These are phyloP conservation scores for Drosophila sordidapex DNA, from an alignment of 2,888 invertebrate genomes.

Conservation along the genomic window DNA sequence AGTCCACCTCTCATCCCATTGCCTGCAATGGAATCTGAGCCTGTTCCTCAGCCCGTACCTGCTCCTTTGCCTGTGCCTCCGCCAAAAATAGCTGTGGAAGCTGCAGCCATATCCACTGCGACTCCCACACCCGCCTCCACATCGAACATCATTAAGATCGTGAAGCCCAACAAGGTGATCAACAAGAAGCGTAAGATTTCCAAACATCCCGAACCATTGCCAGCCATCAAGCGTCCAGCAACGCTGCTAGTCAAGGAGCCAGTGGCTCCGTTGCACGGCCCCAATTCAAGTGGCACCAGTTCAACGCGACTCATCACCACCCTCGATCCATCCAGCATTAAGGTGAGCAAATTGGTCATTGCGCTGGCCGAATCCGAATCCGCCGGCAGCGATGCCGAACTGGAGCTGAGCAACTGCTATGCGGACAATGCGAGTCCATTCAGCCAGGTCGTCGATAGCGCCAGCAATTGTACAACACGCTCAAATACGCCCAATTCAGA, in stretches of 20 bases:
- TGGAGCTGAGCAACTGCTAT: constrained; percentile 58
- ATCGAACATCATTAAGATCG: constrained; percentile 72
- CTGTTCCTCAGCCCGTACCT: background rate
- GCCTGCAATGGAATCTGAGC: background rate
- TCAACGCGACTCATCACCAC: constrained; percentile 77
- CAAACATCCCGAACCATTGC: constrained; percentile 1
- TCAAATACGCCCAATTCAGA: constrained; percentile 71
- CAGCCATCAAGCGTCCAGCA: constrained; percentile 50
- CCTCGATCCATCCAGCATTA: constrained; percentile 70
- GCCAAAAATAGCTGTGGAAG: background rate
- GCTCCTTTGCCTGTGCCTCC: constrained; percentile 2
- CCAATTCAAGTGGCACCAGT: constrained; percentile 12
- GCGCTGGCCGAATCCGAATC: constrained; percentile 70
- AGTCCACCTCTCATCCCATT: background rate
- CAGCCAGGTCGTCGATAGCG: constrained; percentile 79
- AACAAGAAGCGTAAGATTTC: constrained; percentile 72
- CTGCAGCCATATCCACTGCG: background rate
- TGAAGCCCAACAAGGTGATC: constrained; percentile 84
- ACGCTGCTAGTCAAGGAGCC: constrained; percentile 58
- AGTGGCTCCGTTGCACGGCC: constrained; percentile 33
- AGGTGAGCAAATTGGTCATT: constrained; percentile 80
- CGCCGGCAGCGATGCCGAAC: constrained; percentile 76
- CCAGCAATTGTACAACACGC: constrained; percentile 70
- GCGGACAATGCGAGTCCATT: constrained; percentile 80
- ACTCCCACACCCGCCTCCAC: constrained; percentile 1